phyloP scores from a whole-genome alignment of 2,113 vertebrate species.

The Lepidothrix coronata region DNA sequence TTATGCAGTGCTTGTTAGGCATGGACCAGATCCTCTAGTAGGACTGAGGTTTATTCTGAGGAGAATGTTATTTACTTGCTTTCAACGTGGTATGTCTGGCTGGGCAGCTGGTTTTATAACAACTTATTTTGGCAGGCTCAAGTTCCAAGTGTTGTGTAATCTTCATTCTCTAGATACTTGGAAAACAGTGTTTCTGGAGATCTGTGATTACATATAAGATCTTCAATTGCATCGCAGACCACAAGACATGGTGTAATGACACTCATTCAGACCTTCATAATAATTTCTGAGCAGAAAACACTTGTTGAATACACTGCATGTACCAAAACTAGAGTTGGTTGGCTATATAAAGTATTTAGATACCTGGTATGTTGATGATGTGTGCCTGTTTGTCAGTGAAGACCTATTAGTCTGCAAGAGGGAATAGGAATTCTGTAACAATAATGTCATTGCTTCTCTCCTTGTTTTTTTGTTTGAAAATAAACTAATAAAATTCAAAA shows the following conservation, averaged over 20 bases:
- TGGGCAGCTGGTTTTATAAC: slow-evolving; percentile 14
- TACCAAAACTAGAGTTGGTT: neutral
- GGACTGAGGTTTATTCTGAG: neutral
- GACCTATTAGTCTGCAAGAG: neutral
- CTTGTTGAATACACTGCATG: neutral
- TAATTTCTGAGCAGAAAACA: neutral
- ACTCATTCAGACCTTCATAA: neutral
- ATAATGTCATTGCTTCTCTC: neutral
- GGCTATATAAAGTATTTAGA: neutral
- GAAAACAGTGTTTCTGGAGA: slow-evolving; percentile 14
- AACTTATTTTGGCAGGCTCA: slow-evolving; percentile 20
- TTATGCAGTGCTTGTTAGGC: neutral
- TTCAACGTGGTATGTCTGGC: neutral
- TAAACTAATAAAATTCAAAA: neutral
- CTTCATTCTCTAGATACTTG: neutral
- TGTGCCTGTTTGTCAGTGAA: neutral
- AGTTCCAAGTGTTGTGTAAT: slow-evolving; percentile 39
- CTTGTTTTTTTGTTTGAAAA: neutral
- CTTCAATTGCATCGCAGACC: neutral
- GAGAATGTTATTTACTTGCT: neutral
- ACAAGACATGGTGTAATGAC: neutral
- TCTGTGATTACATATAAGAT: neutral
- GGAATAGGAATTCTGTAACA: neutral
- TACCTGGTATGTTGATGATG: neutral
- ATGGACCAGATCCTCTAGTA: neutral